Evolutionary conservation across 2,113 vertebrate genomes (phyloP), one percentile per base, ranked within the genome.

Genomic region (Varanus komodoensis): DNA sequence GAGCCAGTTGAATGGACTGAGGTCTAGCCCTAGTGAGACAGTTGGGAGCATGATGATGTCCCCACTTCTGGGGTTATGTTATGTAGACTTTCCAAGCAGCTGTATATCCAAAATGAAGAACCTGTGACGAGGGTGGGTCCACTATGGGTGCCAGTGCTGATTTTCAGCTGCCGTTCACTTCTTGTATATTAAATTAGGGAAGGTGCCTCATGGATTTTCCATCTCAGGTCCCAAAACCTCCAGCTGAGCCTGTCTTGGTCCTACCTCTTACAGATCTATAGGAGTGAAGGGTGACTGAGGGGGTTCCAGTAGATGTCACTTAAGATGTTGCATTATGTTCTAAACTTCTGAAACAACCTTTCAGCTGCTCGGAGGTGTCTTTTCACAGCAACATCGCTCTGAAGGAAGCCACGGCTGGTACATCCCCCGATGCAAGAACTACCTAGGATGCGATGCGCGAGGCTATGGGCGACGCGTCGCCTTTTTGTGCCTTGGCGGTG

Each of bases 401-500:
- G 61, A 19, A 64, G 21, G 61, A 64, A 64, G 17, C 21, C 2
- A 64, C 17, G 61, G 17, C 17, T 3, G 21, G 21, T 21, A 64
- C 61, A 64, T 15, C 11, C 5, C 9, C 17, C 17, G 21, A 14
- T 19, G 61, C 3, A 64, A 73, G 27, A 3, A 12, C 71, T 73
- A 7, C 11, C 11, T 12, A 73, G 29, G 64, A 15, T 67, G 14
- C 83, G 38, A 4, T 27, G 64, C 67, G 48, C 54, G 34, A 54
- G 19, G 21, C 52, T 38, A 34, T 38, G 81, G 68, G 82, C 34
- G 4, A 1, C 25, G 83, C 11, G 44, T 52, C 12, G 1, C 73
- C 7, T 88, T 52, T 27, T 2, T 52, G 48, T 6, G 78, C 87
- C 92, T 84, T 92, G 89, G 87, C 84, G 92, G 90, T 92, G 92